Percentiles rank a stretch among this genome's conserved stretches.
Conservation (phyloP, 2,888 invertebrate species). For the Ariolimax columbianus region DNA sequence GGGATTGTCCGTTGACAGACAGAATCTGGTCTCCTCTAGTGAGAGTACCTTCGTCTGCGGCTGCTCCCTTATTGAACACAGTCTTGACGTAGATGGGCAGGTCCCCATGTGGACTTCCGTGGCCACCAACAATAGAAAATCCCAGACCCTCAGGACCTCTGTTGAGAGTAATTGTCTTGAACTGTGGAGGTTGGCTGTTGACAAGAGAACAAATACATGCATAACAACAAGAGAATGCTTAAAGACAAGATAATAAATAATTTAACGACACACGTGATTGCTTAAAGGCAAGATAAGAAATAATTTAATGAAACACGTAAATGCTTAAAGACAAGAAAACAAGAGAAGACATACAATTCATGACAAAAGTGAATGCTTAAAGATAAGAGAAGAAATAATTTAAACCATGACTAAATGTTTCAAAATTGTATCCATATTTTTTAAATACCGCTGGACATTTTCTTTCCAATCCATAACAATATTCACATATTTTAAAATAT, state of each 20-base stretch:
- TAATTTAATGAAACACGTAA: too few species aligned
- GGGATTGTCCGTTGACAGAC: conserved; percentile 91
- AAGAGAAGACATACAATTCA: too few species aligned
- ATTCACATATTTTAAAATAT: too few species aligned
- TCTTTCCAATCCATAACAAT: too few species aligned
- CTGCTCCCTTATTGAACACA: conserved; percentile 87
- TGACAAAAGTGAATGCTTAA: too few species aligned
- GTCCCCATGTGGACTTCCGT: conserved; percentile 81
- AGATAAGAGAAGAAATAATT: too few species aligned
- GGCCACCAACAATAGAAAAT: conserved; percentile 82
- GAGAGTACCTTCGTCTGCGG: conserved; percentile 89
- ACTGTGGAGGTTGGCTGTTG: conserved; percentile 66
- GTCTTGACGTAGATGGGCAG: conserved; percentile 81
- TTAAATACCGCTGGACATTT: too few species aligned
- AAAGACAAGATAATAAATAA: too few species aligned
- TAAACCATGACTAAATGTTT: too few species aligned
- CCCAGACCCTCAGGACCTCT: conserved; percentile 81
- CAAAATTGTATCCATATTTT: too few species aligned
- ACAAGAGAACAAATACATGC: neutral
- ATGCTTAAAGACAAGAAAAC: too few species aligned
- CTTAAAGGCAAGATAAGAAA: neutral
- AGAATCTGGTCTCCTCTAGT: conserved; percentile 94
- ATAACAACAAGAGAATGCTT: neutral
- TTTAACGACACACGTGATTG: too few species aligned
- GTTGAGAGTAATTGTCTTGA: conserved; percentile 79